These are phyloP conservation scores for Ictidomys tridecemlineatus DNA, from an alignment of 2,113 vertebrate genomes.

Conservation along the genomic window DNA sequence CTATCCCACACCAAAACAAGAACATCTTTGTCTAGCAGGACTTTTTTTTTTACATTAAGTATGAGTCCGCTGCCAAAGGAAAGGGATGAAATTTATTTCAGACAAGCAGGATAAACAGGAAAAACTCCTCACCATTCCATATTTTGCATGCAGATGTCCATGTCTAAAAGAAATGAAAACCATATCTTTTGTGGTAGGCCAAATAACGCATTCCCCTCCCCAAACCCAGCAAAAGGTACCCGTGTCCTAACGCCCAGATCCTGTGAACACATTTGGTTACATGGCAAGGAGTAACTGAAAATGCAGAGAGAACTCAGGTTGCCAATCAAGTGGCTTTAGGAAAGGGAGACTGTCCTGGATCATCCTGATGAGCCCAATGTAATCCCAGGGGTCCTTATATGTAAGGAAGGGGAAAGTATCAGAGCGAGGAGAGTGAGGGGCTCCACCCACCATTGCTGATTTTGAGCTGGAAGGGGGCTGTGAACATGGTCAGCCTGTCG, in stretches of 20 bases:
- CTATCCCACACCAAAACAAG: background rate
- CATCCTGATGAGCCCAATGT: background rate
- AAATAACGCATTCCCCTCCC: background rate
- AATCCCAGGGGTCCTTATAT: background rate
- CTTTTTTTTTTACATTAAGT: background rate
- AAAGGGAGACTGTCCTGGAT: background rate
- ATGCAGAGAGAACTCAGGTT: background rate
- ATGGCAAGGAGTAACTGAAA: background rate
- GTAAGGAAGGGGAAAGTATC: background rate
- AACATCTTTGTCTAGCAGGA: background rate
- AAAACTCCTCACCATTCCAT: background rate
- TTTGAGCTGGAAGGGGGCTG: background rate
- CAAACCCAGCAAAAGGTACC: background rate
- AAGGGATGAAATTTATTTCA: background rate
- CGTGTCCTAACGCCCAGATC: background rate
- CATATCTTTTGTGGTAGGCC: background rate
- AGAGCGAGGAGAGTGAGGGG: fast-evolving
- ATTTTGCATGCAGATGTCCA: background rate
- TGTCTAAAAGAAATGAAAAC: background rate
- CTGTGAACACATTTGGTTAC: too few relatives aligned
- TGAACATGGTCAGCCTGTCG: background rate
- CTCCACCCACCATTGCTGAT: background rate
- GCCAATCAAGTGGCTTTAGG: background rate
- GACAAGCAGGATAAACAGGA: background rate
- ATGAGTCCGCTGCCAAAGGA: background rate